Evolutionary conservation across 2,888 invertebrate species (phyloP).

Genomic region (Melinopterus prodromus): DNA sequence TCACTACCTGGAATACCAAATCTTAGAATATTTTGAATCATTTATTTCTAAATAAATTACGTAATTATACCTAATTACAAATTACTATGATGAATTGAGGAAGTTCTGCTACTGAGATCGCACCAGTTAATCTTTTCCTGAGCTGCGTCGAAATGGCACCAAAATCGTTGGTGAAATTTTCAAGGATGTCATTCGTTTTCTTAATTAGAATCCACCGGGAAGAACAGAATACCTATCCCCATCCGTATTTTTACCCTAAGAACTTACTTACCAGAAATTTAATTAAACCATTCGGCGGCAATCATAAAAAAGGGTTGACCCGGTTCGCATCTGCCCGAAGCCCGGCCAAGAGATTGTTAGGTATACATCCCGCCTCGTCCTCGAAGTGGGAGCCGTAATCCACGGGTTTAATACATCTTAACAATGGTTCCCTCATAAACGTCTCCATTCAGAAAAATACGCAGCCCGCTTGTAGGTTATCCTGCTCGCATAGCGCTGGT

Average conservation of each 20-base stretch:
- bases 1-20: no score
- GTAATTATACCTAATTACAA: no score
- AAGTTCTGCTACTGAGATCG: no score
- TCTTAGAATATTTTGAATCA: no score
- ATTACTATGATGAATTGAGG: no score
- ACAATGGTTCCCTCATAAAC: slow-evolving; percentile 38
- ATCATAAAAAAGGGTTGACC: slow-evolving; percentile 4
- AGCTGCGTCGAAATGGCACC: no score
- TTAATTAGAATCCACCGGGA: not conserved
- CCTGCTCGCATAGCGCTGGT: slow-evolving; percentile 24
- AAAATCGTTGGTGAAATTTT: no score
- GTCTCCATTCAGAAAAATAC: slow-evolving; percentile 40
- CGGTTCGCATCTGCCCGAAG: not conserved
- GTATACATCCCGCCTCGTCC: not conserved
- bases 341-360: not conserved
- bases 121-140: no score
- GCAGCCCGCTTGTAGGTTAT: slow-evolving; percentile 12
- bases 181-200: not conserved
- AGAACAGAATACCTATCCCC: not conserved
- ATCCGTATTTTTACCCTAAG: not conserved
- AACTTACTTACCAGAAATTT: not conserved
- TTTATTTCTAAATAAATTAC: no score
- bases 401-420: slow-evolving; percentile 38
- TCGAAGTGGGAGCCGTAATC: slow-evolving; percentile 8
- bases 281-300: slow-evolving; percentile 4